These are phyloP conservation scores for Perizoma affinitatum DNA, from an alignment of 2,888 invertebrate species.

Conservation along the genomic window DNA sequence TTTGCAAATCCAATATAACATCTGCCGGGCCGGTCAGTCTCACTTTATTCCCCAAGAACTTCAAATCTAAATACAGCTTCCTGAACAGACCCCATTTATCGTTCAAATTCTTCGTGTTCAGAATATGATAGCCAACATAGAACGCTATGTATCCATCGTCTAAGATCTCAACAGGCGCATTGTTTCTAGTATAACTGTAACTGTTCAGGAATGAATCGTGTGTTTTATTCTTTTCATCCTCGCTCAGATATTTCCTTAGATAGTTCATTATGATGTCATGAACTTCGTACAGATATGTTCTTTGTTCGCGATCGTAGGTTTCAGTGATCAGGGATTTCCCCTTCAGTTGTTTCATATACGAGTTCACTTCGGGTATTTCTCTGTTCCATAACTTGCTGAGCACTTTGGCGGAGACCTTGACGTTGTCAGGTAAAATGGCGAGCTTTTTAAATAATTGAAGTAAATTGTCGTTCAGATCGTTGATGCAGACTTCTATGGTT, in stretches of 20 bases:
- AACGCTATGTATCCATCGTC: constrained; percentile 90
- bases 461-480: constrained; percentile 77
- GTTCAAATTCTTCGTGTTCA: constrained; percentile 73
- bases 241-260: constrained; percentile 75
- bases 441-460: constrained; percentile 85
- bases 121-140: constrained; percentile 89
- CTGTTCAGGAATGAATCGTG: constrained; percentile 85
- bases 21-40: constrained; percentile 87
- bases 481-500: constrained; percentile 85
- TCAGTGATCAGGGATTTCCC: constrained; percentile 87
- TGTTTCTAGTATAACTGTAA: constrained; percentile 79
- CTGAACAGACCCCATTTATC: constrained; percentile 82
- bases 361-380: constrained; percentile 78
- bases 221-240: constrained; percentile 71
- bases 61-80: constrained; percentile 86
- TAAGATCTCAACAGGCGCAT: constrained; percentile 83
- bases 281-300: constrained; percentile 87
- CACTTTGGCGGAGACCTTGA: constrained; percentile 86
- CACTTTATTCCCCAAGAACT: constrained; percentile 89
- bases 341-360: constrained; percentile 85
- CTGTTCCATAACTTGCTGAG: constrained; percentile 71
- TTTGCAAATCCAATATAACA: constrained; percentile 86
- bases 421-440: constrained; percentile 87
- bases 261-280: constrained; percentile 88
- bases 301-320: constrained; percentile 84